These are phyloP conservation scores for human (Homo sapiens) DNA, from an alignment of 2,113 vertebrate species.

Conservation along the genomic window DNA sequence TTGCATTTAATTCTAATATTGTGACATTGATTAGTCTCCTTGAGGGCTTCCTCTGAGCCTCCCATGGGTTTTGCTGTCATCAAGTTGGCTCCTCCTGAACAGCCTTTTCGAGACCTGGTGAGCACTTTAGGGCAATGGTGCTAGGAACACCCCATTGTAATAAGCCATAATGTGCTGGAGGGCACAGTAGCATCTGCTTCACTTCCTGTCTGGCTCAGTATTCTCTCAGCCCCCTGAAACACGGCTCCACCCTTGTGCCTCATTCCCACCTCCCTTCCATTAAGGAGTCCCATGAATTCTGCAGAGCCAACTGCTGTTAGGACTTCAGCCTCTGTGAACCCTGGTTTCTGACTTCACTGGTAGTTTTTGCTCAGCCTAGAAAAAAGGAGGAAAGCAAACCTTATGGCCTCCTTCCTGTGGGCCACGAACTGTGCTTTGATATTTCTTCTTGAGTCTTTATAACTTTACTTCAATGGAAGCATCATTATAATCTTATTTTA, in stretches of 20 bases:
- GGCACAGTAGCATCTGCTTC: fast-evolving
- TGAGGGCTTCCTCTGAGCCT: background rate
- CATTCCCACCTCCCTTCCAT: fast-evolving
- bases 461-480: too few species aligned
- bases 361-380: background rate
- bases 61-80: background rate
- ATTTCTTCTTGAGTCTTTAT: background rate
- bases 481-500: background rate
- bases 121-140: fast-evolving
- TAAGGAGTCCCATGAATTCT: background rate
- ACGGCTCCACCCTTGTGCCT: fast-evolving
- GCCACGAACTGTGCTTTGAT: fast-evolving
- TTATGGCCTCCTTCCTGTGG: background rate
- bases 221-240: fast-evolving
- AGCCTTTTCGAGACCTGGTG: background rate
- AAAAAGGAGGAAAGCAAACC: background rate
- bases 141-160: fast-evolving
- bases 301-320: fast-evolving
- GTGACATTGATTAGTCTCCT: background rate
- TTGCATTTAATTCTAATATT: background rate
- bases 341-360: background rate
- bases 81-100: fast-evolving
- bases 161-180: fast-evolving
- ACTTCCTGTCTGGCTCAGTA: background rate
- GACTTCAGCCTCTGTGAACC: background rate